These are phyloP conservation scores for Pristiophorus japonicus DNA, from an alignment of 2,113 vertebrate genomes.

Conservation along the genomic window DNA sequence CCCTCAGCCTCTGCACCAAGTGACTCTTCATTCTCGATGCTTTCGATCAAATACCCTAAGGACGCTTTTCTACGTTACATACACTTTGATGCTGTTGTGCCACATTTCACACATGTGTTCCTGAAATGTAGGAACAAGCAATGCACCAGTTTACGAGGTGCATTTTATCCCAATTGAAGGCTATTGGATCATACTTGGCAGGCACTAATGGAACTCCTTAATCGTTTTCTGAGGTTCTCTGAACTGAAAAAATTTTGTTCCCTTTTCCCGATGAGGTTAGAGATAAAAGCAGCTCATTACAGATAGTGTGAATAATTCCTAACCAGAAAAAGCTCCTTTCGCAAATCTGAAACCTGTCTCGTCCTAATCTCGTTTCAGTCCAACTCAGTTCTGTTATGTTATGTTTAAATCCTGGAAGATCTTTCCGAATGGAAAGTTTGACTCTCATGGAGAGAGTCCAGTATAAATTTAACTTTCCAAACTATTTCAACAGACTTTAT, in stretches of 20 bases:
- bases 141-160: not conserved
- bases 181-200: not conserved
- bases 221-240: not conserved
- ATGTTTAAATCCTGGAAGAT: not conserved
- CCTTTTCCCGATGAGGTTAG: not conserved
- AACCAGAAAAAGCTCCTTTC: not conserved
- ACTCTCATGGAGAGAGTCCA: not conserved
- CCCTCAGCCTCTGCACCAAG: not conserved
- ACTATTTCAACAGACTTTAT: not conserved
- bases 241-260: not conserved
- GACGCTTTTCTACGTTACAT: too few species aligned
- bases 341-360: not conserved
- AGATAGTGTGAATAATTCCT: not conserved
- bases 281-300: too few species aligned
- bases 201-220: not conserved
- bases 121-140: not conserved
- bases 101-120: not conserved
- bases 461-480: not conserved
- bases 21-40: too few species aligned
- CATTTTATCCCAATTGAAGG: not conserved
- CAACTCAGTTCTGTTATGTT: not conserved
- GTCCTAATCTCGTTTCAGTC: not conserved
- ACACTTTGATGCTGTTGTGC: too few species aligned
- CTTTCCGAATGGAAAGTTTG: not conserved
- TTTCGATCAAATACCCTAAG: too few species aligned